Evolutionary conservation across 2,888 invertebrate species (phyloP).

Genomic region (Aporophyla lueneburgensis): DNA sequence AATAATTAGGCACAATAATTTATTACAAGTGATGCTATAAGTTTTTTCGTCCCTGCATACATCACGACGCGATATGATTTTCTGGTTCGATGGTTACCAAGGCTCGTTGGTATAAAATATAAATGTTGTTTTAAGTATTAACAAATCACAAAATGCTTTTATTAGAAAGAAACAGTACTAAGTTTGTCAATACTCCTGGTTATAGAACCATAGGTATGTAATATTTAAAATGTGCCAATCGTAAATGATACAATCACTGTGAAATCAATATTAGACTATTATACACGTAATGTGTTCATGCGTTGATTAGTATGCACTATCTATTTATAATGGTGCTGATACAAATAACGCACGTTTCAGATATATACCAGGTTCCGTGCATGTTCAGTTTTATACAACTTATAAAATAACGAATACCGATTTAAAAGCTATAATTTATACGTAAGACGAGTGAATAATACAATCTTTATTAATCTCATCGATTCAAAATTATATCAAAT

Average conservation of each 20-base stretch:
- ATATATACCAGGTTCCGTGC: constrained; percentile 55
- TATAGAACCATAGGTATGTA: constrained; percentile 48
- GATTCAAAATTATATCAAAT: constrained; percentile 47
- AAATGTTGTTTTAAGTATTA: constrained; percentile 44
- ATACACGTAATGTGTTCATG: constrained; percentile 61
- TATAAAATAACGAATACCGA: constrained; percentile 40
- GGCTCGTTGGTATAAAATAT: constrained; percentile 60
- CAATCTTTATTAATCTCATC: constrained; percentile 51
- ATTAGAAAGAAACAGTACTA: constrained; percentile 39
- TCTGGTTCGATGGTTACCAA: constrained; percentile 73
- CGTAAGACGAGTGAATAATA: constrained; percentile 40
- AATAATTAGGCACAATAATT: constrained; percentile 64
- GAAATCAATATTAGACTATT: constrained; percentile 64
- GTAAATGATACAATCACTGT: constrained; percentile 54
- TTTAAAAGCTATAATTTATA: constrained; percentile 48
- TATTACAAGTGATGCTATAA: constrained; percentile 59
- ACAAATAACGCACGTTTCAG: constrained; percentile 67
- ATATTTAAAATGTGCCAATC: constrained; percentile 65
- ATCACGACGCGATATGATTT: constrained; percentile 69
- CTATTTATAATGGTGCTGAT: constrained; percentile 60
- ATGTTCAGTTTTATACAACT: constrained; percentile 54
- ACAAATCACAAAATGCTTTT: constrained; percentile 58
- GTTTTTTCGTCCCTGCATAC: constrained; percentile 59
- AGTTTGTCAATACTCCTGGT: constrained; percentile 53
- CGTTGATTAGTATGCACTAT: constrained; percentile 42